Base-by-base conservation (phyloP, 2,888 invertebrate genomes). In the Brenthis ino region DNA sequence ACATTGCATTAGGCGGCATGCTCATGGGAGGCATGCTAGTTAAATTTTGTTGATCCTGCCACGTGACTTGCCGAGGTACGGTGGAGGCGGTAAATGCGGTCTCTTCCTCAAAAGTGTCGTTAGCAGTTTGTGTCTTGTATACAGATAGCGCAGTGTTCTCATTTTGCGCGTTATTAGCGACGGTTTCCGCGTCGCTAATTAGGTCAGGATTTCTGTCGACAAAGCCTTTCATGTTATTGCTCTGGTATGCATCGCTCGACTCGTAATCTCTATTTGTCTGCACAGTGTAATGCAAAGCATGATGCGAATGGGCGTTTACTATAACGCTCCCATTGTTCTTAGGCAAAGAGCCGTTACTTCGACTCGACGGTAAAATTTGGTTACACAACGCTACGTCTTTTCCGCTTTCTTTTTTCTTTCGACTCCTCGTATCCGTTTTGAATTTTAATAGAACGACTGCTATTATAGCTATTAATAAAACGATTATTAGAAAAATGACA, bases 121-220 rank as follows among this genome's bases (percentile, higher is more conserved):
- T 81, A 70, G 80, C 82, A 74, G 82, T 85, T 81, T 91, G 91
- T 72, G 86, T 80, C 84, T 89, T 91, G 82, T 92, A 92, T 70
- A 91, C 90, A 73, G 92, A 89, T 77, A 92, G 80, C 71, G 84
- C 86, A 64, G 89, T 85, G 80, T 89, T 90, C 82, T 92, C 91
- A 76, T 91, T 91, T 78, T 90, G 90, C 74, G 87, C 80, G 82
- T 91, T 92, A 85, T 91, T 92, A 75, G 91, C 89, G 75, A 93
- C 90, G 73, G 91, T 95, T 88, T 96, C 96, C 76, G 95, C 95
- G 82, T 96, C 96, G 87, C 95, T 96, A 83, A 96, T 96, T 83
- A 96, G 93, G 88, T 96, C 96, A 67, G 96, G 96, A 87, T 96
- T 96, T 86, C 95, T 95, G 84, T 96, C 96, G 78, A 87, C 89